Percentiles rank a stretch among this genome's conserved stretches.
phyloP scores from a whole-genome alignment of 1,140 invertebrate genomes.

The Elymnias hypermnestra region DNA sequence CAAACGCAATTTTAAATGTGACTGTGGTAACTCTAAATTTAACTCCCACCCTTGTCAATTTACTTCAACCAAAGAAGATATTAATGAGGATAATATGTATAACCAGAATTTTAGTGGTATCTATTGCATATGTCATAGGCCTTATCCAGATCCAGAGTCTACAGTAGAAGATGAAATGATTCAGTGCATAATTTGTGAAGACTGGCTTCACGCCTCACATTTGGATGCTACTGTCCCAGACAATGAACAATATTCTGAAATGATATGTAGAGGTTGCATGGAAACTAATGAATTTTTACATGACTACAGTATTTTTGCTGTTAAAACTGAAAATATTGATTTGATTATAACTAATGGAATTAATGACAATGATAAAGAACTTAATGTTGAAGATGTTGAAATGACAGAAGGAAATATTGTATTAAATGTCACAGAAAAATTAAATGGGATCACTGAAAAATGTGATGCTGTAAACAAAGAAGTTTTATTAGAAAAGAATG shows the following conservation, averaged over 20 bases:
- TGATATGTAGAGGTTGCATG: slow-evolving; percentile 87
- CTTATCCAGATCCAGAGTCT: slow-evolving; percentile 95
- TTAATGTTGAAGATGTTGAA: slow-evolving; percentile 13
- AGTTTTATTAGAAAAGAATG: neutral
- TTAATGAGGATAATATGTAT: slow-evolving; percentile 89
- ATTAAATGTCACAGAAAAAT: too few species aligned
- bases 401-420: too few species aligned
- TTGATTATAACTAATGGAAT: slow-evolving; percentile 10
- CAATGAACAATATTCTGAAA: slow-evolving; percentile 84
- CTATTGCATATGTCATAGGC: slow-evolving; percentile 95
- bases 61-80: slow-evolving; percentile 80
- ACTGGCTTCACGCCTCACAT: slow-evolving; percentile 96
- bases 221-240: slow-evolving; percentile 79
- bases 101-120: slow-evolving; percentile 96
- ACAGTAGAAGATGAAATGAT: slow-evolving; percentile 93
- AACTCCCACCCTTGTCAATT: slow-evolving; percentile 83
- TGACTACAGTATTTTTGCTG: slow-evolving; percentile 78
- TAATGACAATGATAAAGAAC: slow-evolving; percentile 9
- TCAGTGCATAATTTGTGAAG: slow-evolving; percentile 97
- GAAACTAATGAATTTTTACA: slow-evolving; percentile 84
- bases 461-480: too few species aligned
- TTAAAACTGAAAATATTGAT: slow-evolving; percentile 41
- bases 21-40: slow-evolving; percentile 96
- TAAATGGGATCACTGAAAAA: too few species aligned
- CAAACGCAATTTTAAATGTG: slow-evolving; percentile 96